Evolutionary conservation across 2,113 vertebrate genomes (phyloP).

Genomic region (Pseudolaguvia tuberculata): DNA sequence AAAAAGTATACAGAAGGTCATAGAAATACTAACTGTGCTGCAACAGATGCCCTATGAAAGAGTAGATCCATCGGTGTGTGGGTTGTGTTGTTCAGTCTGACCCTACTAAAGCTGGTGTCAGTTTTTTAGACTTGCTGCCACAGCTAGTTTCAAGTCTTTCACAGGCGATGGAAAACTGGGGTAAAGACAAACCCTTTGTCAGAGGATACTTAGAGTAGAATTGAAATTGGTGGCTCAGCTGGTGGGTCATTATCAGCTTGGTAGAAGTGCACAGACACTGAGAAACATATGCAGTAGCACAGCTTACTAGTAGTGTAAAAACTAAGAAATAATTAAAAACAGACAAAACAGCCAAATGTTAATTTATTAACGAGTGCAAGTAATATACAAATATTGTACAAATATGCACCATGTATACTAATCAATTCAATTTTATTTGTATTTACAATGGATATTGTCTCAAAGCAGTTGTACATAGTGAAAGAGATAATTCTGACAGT

Average conservation of each 20-base stretch:
- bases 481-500: no score
- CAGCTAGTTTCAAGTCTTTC: not conserved
- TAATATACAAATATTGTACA: not conserved
- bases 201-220: not conserved
- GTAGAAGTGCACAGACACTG: not conserved
- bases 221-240: conserved; percentile 2
- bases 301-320: not conserved
- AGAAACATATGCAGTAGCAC: not conserved
- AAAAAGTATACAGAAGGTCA: not conserved
- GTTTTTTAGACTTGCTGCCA: not conserved
- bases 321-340: not conserved
- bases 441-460: no score
- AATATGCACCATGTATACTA: no score
- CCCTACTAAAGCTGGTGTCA: not conserved
- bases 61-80: not conserved
- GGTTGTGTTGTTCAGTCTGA: not conserved
- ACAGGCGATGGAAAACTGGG: not conserved
- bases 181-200: not conserved
- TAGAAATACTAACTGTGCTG: not conserved
- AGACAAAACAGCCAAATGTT: not conserved
- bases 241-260: not conserved
- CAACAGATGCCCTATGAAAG: conserved; percentile 14
- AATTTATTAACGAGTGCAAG: not conserved
- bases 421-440: no score
- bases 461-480: no score